phyloP scores from a whole-genome alignment of 2,113 vertebrate species.

The Marcusenius ussheri region DNA sequence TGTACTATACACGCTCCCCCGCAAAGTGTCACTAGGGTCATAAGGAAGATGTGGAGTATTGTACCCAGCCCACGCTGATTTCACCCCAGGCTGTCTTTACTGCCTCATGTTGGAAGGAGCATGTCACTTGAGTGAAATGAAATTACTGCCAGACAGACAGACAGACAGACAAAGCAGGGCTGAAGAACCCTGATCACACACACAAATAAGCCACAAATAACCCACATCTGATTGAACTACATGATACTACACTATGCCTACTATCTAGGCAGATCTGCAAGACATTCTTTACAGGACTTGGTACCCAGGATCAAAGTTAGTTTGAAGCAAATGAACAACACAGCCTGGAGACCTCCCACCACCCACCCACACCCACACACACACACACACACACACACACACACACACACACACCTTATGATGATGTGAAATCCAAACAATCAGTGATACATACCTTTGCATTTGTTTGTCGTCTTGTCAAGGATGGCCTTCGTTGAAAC shows the following conservation, averaged over 20 bases:
- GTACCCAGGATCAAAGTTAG: background rate
- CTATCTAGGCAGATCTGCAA: background rate
- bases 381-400: background rate
- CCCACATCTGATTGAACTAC: background rate
- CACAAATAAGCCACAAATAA: background rate
- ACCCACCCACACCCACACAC: background rate
- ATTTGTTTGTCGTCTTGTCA: constrained; percentile 99
- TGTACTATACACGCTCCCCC: background rate
- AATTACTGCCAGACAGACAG: background rate
- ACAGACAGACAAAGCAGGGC: background rate
- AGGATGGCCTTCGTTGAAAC: constrained; percentile 98
- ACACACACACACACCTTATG: background rate
- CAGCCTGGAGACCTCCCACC: background rate
- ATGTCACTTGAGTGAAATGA: background rate
- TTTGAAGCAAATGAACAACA: background rate
- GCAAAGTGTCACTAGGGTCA: background rate
- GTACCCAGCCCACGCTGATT: background rate
- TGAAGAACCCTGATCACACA: background rate
- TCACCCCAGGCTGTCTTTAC: background rate
- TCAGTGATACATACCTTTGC: constrained; percentile 78
- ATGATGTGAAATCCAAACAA: background rate
- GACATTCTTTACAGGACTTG: background rate
- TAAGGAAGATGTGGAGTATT: background rate
- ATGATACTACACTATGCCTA: background rate
- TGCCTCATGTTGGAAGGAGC: background rate